Percentiles rank a stretch among this genome's conserved stretches.
These are phyloP conservation scores for Dasyornis broadbenti DNA, from an alignment of 2,113 vertebrate species.

Conservation along the genomic window DNA sequence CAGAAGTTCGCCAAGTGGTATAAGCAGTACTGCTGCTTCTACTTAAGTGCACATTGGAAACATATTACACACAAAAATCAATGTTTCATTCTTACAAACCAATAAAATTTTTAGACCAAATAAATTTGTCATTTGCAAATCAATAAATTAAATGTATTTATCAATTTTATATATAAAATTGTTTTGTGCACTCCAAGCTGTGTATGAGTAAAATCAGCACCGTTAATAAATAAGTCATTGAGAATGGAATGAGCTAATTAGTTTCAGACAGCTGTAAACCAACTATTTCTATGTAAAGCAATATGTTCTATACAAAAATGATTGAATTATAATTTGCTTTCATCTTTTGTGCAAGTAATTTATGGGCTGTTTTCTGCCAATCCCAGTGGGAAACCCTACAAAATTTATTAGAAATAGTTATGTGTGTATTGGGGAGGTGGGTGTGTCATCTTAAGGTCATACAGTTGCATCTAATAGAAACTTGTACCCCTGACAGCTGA, in stretches of 20 bases:
- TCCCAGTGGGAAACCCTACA: not conserved
- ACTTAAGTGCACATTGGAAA: not conserved
- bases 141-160: slow-evolving; percentile 39
- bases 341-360: not conserved
- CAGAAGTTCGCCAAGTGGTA: not conserved
- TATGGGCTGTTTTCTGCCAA: not conserved
- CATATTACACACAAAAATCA: not conserved
- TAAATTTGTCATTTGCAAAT: slow-evolving; percentile 15
- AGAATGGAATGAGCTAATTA: not conserved
- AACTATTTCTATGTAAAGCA: not conserved
- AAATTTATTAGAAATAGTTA: not conserved
- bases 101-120: slow-evolving; percentile 6
- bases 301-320: not conserved
- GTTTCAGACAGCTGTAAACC: not conserved
- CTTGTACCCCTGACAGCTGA: not conserved
- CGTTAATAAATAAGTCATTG: not conserved
- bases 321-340: not conserved
- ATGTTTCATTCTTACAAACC: slow-evolving; percentile 23
- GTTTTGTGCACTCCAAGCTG: not conserved
- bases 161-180: slow-evolving; percentile 5
- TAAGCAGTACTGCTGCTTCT: not conserved
- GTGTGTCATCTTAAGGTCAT: not conserved
- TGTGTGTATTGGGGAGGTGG: rapidly evolving
- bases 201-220: not conserved
- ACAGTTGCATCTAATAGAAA: not conserved